A percentile compares a stretch with the other conserved stretches of the same genome.
Evolutionary conservation across 2,797 vertebrate genomes (phyloP).

Genomic region (Falco concolor): DNA sequence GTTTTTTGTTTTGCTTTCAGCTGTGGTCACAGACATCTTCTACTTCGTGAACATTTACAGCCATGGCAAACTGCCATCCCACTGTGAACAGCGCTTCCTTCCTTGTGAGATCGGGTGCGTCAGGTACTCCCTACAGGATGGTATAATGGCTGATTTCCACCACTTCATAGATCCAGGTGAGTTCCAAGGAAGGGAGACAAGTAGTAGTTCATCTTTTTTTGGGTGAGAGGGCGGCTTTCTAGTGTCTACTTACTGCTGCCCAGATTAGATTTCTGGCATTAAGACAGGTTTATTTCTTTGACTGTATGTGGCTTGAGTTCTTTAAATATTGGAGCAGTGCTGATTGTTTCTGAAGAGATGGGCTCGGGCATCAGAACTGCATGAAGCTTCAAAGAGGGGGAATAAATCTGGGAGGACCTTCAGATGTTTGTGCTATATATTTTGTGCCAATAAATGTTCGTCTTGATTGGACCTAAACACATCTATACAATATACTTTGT

Average conservation of each 20-base stretch:
- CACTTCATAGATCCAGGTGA: constrained; percentile 78
- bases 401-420: background rate
- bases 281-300: background rate
- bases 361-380: background rate
- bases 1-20: constrained; percentile 17
- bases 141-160: constrained; percentile 73
- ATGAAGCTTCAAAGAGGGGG: background rate
- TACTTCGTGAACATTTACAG: constrained; percentile 80
- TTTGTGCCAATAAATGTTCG: background rate
- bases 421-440: background rate
- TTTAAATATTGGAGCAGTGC: background rate
- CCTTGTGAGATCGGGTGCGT: constrained; percentile 81
- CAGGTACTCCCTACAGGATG: constrained; percentile 73
- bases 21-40: constrained; percentile 61
- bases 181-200: background rate
- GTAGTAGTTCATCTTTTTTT: background rate
- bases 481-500: background rate
- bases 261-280: background rate
- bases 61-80: constrained; percentile 73
- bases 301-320: background rate
- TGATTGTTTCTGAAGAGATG: background rate
- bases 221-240: background rate
- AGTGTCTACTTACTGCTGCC: background rate
- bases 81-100: constrained; percentile 76
- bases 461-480: background rate